Evolutionary conservation across 1,140 invertebrate genomes (phyloP), one percentile per base, ranked within the genome.

Genomic region (Drosophila leontia): DNA sequence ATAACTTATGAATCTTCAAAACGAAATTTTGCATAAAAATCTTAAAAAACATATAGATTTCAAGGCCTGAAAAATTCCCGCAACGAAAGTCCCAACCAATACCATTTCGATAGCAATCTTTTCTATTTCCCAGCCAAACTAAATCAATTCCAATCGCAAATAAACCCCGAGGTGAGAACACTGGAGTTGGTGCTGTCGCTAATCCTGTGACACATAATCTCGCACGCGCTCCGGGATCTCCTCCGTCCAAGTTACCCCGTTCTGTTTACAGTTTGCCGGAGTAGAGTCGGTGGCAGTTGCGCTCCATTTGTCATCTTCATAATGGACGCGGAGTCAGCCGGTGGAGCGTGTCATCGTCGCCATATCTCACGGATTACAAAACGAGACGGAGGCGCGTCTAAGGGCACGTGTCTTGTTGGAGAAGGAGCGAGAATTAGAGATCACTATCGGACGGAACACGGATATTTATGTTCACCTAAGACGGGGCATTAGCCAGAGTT

Each of bases 301-400:
- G 69, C 78, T 62, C 59, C 75, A 88, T 88, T 88, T 88, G 75
- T 88, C 85, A 88, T 85, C 70, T 85, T 88, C 85, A 88, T 90
- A 90, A 88, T 75, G 62, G 70, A 45, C 23, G 29, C 60, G 57
- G 72, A 78, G 82, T 84, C 58, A 78, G 70, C 34, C 44, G 61
- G 37, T 41, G 45, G 78, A 85, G 69, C 82, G 82, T 85, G 82
- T 78, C 78, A 58, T 37, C 60, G 63, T 51, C 17, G 60, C 51
- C 70, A 77, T 72, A 83, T 75, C 64, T 67, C 62, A 50, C 26
- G 84, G 84, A 88, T 87, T 87, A 87, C 37, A 51, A 78, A 42
- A 69, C 78, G 57, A 47, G 75, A 56, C 37, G 45, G 19, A 78
- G 67, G 50, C 48, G 57, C 78, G 17, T 37, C 57, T 34, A 19